Evolutionary conservation across 2,113 vertebrate species (phyloP).

Genomic region (Accipiter virgatus): DNA sequence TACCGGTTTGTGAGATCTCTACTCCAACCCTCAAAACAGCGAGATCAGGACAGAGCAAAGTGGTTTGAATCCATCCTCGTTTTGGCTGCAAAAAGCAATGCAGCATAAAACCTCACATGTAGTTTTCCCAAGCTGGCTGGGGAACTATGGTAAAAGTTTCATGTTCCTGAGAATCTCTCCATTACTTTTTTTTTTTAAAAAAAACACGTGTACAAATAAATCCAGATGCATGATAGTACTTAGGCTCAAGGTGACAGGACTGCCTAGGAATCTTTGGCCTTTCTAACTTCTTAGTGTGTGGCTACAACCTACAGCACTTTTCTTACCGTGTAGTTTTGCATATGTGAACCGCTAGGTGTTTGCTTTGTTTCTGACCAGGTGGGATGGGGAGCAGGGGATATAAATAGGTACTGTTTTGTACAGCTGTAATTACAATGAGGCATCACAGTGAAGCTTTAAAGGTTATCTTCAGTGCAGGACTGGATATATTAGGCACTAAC

Average conservation of each 20-base stretch:
- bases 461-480: neutral
- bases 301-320: neutral
- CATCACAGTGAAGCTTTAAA: neutral
- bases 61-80: neutral
- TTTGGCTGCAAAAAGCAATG: neutral
- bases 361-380: neutral
- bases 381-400: neutral
- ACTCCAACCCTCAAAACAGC: neutral
- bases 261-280: neutral
- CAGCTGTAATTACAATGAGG: neutral
- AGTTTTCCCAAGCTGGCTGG: neutral
- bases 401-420: neutral
- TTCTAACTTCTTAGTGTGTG: neutral
- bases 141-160: neutral
- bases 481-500: neutral
- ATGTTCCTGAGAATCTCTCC: neutral
- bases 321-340: neutral
- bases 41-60: neutral
- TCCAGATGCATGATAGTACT: neutral
- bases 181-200: no score
- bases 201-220: neutral
- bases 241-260: neutral
- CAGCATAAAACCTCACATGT: neutral
- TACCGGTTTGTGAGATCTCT: accelerated
- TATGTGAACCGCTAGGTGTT: neutral